Base-by-base conservation (phyloP, 2,113 vertebrate genomes). In the Leiothrix lutea region DNA sequence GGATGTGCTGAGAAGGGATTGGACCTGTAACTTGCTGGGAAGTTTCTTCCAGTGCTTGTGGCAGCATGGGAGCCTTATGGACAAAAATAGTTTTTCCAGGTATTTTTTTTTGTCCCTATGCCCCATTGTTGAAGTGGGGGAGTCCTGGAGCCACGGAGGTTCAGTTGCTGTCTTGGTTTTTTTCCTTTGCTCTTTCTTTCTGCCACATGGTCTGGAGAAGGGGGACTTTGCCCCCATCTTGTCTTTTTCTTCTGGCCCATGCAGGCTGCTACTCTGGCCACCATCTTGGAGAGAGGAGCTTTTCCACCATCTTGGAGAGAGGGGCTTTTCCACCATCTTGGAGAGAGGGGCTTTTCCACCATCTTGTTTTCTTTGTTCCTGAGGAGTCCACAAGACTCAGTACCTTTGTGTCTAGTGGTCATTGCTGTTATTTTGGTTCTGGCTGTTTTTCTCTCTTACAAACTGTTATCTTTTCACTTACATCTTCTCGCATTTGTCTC, bases 1-100 rank as follows among this genome's bases (percentile, higher is more conserved):
- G 35, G 51, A 25, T 36, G 8, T 50, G 25, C 44, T 35, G 42
- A 66, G 31, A 7, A 31, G 4, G 31, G 31, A 35, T 31, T 1
- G 0, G 31, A 50, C 13, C 25, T 75, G 21, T 21, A 50, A 25
- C 21, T 75, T 66, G 24, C 31, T 17, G 8, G 16, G 25, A 75
- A 42, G 31, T 18, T 50, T 58, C 44, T 58, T 26, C 7, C 20
- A 14, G 44, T 18, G 16, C 12, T 75, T 66, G 25, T 18, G 31
- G 25, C 36, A 42, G 44, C 36, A 25, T 26, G 0, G 0, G 21
- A 14, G 13, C 35, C 44, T 50, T 31, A 9, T 22, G 31, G 51
- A 50, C 11, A 50, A 50, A 50, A 48, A 1, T 1, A 57, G 4
- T 25, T 86, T 25, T 48, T 58, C 13, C 16, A 20, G 35, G 5